Conservation (phyloP, 2,888 invertebrate genomes). For the Thera obeliscata region DNA sequence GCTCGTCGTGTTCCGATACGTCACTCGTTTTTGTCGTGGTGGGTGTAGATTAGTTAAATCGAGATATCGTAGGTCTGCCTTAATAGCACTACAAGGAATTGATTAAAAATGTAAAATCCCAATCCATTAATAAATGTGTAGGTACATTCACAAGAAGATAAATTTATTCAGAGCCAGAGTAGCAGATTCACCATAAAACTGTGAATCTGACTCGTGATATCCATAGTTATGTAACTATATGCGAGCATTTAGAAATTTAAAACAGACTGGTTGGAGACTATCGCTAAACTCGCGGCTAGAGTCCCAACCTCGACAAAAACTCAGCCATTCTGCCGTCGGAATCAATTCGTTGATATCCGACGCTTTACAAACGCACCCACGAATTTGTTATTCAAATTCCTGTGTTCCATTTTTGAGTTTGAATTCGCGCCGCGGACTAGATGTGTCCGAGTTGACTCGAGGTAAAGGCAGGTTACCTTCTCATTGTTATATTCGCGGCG, state of each 20-base stretch:
- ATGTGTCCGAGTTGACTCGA: constrained; percentile 60
- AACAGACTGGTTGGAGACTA: constrained; percentile 22
- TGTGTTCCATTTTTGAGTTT: constrained; percentile 75
- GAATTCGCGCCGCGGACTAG: constrained; percentile 66
- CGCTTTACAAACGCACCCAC: constrained; percentile 71
- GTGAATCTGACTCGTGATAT: constrained; percentile 11
- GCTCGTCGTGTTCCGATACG: constrained; percentile 53
- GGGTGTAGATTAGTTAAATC: constrained; percentile 66
- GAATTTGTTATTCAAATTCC: constrained; percentile 81
- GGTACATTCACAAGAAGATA: constrained; percentile 26
- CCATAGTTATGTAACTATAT: constrained; percentile 36
- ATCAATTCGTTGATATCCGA: constrained; percentile 69
- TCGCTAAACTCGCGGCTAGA: constrained; percentile 10
- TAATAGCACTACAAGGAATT: constrained; percentile 63
- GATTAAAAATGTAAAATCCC: constrained; percentile 56
- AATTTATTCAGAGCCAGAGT: constrained; percentile 29
- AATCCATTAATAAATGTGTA: constrained; percentile 28
- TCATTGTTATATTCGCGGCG: constrained; percentile 78
- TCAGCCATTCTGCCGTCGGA: constrained; percentile 61
- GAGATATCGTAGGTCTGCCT: constrained; percentile 54
- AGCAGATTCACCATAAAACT: constrained; percentile 29
- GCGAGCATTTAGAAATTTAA: constrained; percentile 36
- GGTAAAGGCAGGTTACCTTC: constrained; percentile 56
- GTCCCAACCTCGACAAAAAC: constrained; percentile 25
- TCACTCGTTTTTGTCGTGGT: constrained; percentile 58